Conservation (phyloP, 2,888 invertebrate genomes). For the Pilophorus perplexus region DNA sequence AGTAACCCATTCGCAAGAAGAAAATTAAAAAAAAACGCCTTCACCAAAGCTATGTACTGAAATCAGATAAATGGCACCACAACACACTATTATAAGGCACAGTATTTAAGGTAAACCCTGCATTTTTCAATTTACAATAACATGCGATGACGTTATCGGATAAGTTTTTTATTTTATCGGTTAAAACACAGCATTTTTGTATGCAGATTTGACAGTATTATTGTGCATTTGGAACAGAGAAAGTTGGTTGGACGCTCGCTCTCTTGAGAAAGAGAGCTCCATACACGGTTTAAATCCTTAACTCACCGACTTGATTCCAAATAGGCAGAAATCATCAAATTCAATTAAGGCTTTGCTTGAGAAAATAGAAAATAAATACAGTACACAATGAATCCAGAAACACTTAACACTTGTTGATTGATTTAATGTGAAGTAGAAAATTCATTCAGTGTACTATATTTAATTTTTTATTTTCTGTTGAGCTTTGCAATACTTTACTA, state of each 20-base stretch:
- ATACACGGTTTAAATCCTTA: too few species aligned
- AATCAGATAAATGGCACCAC: conserved; percentile 20
- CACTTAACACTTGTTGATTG: not conserved
- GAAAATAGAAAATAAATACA: conserved; percentile 22
- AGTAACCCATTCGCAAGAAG: conserved; percentile 6
- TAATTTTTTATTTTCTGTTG: conserved; percentile 18
- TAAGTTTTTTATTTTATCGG: not conserved
- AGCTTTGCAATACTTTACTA: conserved; percentile 1
- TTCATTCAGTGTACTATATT: conserved; percentile 17
- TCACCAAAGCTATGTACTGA: conserved; percentile 13
- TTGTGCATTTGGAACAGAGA: not conserved
- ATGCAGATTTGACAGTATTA: not conserved
- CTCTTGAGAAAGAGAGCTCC: too few species aligned
- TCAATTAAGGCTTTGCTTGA: conserved; percentile 9
- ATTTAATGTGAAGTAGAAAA: not conserved
- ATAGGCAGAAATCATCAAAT: too few species aligned
- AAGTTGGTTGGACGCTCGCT: too few species aligned
- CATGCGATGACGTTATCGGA: not conserved
- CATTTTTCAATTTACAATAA: conserved; percentile 6
- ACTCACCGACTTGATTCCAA: too few species aligned
- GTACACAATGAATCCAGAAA: conserved; percentile 11
- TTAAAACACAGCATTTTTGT: not conserved
- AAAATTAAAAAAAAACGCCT: not conserved
- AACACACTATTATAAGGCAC: conserved; percentile 21
- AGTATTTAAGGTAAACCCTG: conserved; percentile 12